phyloP scores from a whole-genome alignment of 1,140 invertebrate species.

The Drosophila grimshawi region DNA sequence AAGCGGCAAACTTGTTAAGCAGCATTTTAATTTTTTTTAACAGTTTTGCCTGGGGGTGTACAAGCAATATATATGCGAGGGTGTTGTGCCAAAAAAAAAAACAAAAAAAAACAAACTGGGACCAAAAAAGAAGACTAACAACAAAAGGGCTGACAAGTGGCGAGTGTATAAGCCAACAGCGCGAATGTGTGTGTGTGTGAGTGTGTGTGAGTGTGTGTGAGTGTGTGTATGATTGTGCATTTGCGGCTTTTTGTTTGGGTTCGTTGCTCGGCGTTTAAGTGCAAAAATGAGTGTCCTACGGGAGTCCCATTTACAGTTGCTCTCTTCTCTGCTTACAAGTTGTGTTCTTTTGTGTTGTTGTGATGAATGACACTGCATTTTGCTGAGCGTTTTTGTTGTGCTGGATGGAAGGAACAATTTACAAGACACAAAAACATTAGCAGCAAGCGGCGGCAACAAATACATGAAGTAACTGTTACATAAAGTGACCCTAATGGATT shows the following conservation, averaged over 20 bases:
- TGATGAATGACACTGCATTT: conserved; percentile 80
- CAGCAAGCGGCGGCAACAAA: conserved; percentile 34
- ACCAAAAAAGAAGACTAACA: neutral
- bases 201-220: neutral
- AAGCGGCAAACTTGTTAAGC: conserved; percentile 78
- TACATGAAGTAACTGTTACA: conserved; percentile 40
- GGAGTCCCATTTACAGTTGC: conserved; percentile 57
- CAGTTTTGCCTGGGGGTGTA: conserved; percentile 68
- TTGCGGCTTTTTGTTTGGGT: conserved; percentile 74
- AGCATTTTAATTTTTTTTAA: conserved; percentile 81
- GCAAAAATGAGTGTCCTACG: conserved; percentile 68
- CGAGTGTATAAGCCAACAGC: conserved; percentile 17
- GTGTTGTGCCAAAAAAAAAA: conserved; percentile 63
- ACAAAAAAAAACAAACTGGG: conserved; percentile 36
- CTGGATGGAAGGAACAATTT: conserved; percentile 68
- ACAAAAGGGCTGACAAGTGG: conserved; percentile 47
- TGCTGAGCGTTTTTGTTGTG: conserved; percentile 69
- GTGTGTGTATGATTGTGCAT: conserved; percentile 20
- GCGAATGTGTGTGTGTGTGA: neutral
- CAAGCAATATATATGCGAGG: conserved; percentile 68
- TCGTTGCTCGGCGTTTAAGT: conserved; percentile 77
- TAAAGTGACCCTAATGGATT: conserved; percentile 79
- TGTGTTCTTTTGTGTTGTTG: conserved; percentile 52
- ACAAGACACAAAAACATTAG: conserved; percentile 77
- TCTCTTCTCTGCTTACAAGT: conserved; percentile 44